Evolutionary conservation across 2,113 vertebrate genomes (phyloP).

Genomic region (Ramphastos sulfuratus): DNA sequence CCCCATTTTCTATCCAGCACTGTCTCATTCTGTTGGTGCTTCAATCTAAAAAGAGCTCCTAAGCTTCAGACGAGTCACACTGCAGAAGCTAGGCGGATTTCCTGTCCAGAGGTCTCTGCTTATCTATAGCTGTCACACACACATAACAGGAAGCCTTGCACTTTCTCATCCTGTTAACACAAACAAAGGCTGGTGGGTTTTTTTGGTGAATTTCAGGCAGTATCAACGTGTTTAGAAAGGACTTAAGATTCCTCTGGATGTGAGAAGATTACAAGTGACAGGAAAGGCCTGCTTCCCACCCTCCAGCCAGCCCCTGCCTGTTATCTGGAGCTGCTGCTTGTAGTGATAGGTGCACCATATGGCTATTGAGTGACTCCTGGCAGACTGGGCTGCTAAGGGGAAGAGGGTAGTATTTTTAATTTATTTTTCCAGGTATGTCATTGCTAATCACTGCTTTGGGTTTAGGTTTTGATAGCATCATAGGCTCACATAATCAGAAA

Average conservation of each 20-base stretch:
- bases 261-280: constrained; percentile 47
- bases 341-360: neutral
- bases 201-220: constrained; percentile 57
- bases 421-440: neutral
- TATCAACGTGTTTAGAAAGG: constrained; percentile 52
- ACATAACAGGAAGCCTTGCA: constrained; percentile 86
- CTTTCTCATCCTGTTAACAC: constrained; percentile 84
- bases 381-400: neutral
- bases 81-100: constrained; percentile 82
- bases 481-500: neutral
- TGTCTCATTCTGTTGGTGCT: constrained; percentile 62
- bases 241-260: constrained; percentile 53
- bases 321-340: neutral
- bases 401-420: neutral
- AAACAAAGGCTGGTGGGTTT: constrained; percentile 61
- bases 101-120: constrained; percentile 80
- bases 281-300: constrained; percentile 9
- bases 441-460: neutral
- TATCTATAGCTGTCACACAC: constrained; percentile 84
- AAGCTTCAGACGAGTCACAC: constrained; percentile 69
- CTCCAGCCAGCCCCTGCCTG: neutral
- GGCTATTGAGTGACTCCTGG: neutral
- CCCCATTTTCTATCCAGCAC: constrained; percentile 78
- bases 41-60: constrained; percentile 65
- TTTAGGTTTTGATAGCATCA: neutral